phyloP scores from a whole-genome alignment of 2,797 vertebrate genomes.

The Alauda arvensis region DNA sequence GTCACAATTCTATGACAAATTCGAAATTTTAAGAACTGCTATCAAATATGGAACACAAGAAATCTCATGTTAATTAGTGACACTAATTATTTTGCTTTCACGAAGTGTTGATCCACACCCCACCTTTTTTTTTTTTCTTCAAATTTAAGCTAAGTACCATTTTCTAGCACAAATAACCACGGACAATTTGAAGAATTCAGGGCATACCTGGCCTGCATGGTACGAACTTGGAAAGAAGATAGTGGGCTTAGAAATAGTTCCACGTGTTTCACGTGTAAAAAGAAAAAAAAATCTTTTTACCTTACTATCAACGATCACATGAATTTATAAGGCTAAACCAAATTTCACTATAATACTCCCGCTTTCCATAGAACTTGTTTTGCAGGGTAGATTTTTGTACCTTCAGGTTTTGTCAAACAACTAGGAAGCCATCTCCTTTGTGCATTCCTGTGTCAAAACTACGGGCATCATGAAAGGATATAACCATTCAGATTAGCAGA shows the following conservation, averaged over 20 bases:
- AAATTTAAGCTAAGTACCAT: neutral
- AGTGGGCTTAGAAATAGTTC: neutral
- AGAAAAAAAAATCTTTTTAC: neutral
- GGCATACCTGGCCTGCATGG: neutral
- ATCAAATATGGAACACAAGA: neutral
- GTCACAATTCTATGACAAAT: neutral
- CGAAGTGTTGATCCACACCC: fast-evolving
- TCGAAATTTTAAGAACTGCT: neutral
- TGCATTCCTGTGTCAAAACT: neutral
- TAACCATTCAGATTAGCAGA: neutral
- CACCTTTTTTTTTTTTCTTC: fast-evolving
- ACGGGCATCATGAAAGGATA: neutral
- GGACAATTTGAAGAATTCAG: neutral
- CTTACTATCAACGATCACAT: neutral
- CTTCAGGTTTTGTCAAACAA: neutral
- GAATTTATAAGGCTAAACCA: neutral
- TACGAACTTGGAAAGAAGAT: neutral
- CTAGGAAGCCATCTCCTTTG: neutral
- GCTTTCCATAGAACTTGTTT: neutral
- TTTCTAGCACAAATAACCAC: neutral
- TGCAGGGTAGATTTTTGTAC: neutral
- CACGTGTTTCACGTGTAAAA: neutral
- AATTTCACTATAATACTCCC: neutral
- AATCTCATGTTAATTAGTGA: neutral
- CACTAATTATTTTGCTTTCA: neutral